phyloP scores from a whole-genome alignment of 2,113 vertebrate genomes.

The Protomyctophum bolini region DNA sequence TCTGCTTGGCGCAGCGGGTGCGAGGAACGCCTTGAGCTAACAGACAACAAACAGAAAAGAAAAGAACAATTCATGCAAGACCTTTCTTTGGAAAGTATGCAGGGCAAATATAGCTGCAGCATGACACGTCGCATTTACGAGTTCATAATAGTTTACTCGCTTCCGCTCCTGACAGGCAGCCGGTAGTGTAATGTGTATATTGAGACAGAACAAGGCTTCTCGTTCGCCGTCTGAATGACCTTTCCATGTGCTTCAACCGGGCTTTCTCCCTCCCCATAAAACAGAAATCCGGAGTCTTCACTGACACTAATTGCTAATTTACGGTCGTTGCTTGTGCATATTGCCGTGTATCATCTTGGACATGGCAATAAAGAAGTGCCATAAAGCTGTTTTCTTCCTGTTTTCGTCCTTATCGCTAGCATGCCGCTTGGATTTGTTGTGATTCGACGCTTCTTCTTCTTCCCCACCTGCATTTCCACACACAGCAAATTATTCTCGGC shows the following conservation, averaged over 20 bases:
- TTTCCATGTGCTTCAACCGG: constrained; percentile 31
- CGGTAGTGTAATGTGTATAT: constrained; percentile 22
- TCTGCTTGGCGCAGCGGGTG: too few relatives aligned
- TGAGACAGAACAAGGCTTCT: constrained; percentile 15
- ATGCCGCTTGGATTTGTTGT: constrained; percentile 21
- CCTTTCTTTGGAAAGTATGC: too few relatives aligned
- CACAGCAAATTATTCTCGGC: too few relatives aligned
- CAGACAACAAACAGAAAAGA: too few relatives aligned
- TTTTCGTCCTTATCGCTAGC: constrained; percentile 2
- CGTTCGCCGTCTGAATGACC: constrained; percentile 41
- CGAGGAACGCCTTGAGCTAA: too few relatives aligned
- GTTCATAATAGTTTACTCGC: too few relatives aligned
- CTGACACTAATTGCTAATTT: constrained; percentile 55
- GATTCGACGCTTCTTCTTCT: constrained; percentile 6
- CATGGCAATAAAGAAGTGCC: constrained; percentile 49
- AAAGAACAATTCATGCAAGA: too few relatives aligned
- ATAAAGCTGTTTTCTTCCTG: constrained; percentile 42
- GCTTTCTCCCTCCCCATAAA: constrained; percentile 37
- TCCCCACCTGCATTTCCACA: constrained; percentile 25
- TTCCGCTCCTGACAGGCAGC: neutral
- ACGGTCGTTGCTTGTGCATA: constrained; percentile 36
- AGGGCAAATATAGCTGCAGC: too few relatives aligned
- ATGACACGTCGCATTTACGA: too few relatives aligned
- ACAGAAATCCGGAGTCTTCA: constrained; percentile 34
- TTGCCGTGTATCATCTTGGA: constrained; percentile 46